These are phyloP conservation scores for Anarhynchus alexandrinus DNA, from an alignment of 2,113 vertebrate genomes.

Conservation along the genomic window DNA sequence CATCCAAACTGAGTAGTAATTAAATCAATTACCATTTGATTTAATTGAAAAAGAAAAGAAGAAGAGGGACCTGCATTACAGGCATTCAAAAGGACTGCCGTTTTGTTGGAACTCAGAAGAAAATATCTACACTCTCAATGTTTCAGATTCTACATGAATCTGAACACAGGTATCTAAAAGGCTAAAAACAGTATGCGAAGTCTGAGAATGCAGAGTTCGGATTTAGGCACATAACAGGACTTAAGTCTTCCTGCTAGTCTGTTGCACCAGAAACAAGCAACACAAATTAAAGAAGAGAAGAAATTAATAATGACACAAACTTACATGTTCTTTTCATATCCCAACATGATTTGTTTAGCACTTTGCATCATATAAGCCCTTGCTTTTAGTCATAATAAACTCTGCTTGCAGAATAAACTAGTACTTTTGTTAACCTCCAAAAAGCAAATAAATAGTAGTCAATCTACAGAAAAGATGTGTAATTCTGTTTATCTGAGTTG, in stretches of 20 bases:
- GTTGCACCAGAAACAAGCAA: background rate
- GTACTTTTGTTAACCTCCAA: background rate
- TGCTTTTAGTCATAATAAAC: background rate
- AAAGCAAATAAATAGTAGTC: background rate
- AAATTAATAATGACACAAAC: background rate
- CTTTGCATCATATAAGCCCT: background rate
- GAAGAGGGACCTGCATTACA: fast-evolving
- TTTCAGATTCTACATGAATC: background rate
- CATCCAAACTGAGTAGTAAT: background rate
- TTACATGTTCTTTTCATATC: background rate
- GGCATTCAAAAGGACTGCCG: background rate
- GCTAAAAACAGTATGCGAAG: background rate
- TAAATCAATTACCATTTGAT: background rate
- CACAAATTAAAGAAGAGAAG: background rate
- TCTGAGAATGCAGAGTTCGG: background rate
- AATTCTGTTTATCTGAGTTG: background rate
- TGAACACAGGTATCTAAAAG: background rate
- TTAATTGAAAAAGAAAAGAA: background rate
- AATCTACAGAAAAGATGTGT: background rate
- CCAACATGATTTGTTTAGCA: background rate
- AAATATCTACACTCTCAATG: background rate
- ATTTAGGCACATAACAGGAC: background rate
- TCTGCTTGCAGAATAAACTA: background rate
- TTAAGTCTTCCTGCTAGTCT: background rate
- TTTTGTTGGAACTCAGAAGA: background rate